Conservation (phyloP, 2,113 vertebrate species). For the Formicarius rufipectus region DNA sequence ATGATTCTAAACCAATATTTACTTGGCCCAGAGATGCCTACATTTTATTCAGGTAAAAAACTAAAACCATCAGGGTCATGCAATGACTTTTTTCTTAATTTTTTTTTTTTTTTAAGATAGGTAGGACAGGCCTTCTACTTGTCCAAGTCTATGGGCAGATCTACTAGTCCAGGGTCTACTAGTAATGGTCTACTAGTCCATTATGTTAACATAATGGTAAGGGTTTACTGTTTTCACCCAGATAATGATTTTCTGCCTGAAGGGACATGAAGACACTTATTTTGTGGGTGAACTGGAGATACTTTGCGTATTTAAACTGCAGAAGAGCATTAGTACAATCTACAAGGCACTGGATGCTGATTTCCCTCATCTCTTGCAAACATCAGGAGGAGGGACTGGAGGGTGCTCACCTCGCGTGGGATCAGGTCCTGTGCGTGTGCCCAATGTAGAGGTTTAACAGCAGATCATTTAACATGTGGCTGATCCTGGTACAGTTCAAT, state of each 20-base stretch:
- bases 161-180: neutral
- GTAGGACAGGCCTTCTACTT: neutral
- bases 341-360: neutral
- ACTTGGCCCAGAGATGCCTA: neutral
- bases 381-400: neutral
- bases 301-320: neutral
- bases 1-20: neutral
- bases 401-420: accelerated
- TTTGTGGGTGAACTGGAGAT: neutral
- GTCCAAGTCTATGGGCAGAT: neutral
- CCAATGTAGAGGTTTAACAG: neutral
- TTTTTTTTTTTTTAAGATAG: neutral
- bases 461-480: neutral
- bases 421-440: neutral
- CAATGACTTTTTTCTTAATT: accelerated
- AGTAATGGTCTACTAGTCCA: too few relatives aligned
- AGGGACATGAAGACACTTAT: neutral
- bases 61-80: neutral
- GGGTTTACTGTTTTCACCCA: neutral
- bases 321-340: neutral
- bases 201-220: neutral
- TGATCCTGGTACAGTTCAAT: neutral
- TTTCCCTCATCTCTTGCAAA: neutral
- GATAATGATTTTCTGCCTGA: neutral
- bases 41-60: neutral